Base-by-base conservation (phyloP, 2,113 vertebrate species). In the Aegotheles bennettii region DNA sequence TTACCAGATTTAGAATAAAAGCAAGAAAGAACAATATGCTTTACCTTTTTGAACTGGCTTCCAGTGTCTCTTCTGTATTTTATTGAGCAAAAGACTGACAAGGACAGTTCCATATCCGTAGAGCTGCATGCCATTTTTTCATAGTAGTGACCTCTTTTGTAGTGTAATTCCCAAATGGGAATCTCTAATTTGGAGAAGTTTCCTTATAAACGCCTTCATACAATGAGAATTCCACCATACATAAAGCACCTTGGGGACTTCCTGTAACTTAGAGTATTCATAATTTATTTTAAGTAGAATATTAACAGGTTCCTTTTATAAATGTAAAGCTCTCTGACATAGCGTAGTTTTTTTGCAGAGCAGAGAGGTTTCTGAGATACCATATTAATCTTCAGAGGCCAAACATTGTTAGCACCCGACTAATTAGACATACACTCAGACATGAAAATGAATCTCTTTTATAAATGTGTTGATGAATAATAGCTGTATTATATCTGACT, bases 281-380 rank as follows among this genome's bases (percentile, higher is more conserved):
- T 82, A 54, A 89, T 87, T 87, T 87, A 29, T 87, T 89, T 93
- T 87, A 82, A 87, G 84, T 91, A 54, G 42, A 47, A 51, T 64
- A 84, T 64, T 82, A 68, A 60, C 51, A 45, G 54, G 47, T 38
- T 67, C 29, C 17, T 61, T 69, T 89, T 87, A 51, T 67, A 54
- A 80, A 88, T 29, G 11, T 38, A 51, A 90, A 86, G 16, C 29
- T 47, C 16, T 67, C 47, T 59, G n/a, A 45, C 28, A 45, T 35
- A 9, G 35, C 26, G 81, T 21, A 77, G 73, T 71, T 78, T 93
- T 78, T 93, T 87, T 93, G n/a, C 69, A 71, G 51, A 78, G 16
- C 15, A 78, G 29, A 84, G 20, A 71, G 14, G 7, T 89, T 95
- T 87, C 42, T 82, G 64, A 84, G 91, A 87, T 42, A 18, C 16